These are phyloP conservation scores for Mus spretus DNA, from an alignment of 2,797 vertebrate species.

Conservation along the genomic window DNA sequence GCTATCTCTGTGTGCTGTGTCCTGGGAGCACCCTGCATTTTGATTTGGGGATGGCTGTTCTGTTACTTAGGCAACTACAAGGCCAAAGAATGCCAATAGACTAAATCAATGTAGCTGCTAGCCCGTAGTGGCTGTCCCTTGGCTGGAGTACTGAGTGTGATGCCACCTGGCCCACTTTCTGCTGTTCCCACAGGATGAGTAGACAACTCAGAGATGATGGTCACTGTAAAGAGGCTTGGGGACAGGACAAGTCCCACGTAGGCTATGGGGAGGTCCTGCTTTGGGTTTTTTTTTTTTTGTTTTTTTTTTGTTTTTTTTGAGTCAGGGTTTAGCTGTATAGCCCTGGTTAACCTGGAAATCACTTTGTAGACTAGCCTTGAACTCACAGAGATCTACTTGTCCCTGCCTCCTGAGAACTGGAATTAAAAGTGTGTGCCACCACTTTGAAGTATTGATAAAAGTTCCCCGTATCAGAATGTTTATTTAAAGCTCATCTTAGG, in stretches of 20 bases:
- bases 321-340: background rate
- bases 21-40: constrained; percentile 90
- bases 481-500: background rate
- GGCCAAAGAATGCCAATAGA: constrained; percentile 5
- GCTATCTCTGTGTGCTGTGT: constrained; percentile 83
- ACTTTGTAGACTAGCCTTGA: background rate
- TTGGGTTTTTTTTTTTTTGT: too few species aligned
- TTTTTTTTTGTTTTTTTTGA: too few species aligned
- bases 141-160: background rate
- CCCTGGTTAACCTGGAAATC: background rate
- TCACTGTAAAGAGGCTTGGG: too few species aligned
- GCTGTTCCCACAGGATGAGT: background rate
- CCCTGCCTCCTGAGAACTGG: background rate
- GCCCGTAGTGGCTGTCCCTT: too few species aligned
- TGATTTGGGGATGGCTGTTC: constrained; percentile 89
- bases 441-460: background rate
- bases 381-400: background rate
- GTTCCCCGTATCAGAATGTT: background rate
- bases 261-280: background rate
- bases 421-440: background rate
- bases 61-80: constrained; percentile 90
- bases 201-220: background rate
- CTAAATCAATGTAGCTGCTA: rapidly evolving
- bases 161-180: background rate
- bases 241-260: background rate